These are phyloP conservation scores for Heterochromis multidens DNA, from an alignment of 2,113 vertebrate species.

Conservation along the genomic window DNA sequence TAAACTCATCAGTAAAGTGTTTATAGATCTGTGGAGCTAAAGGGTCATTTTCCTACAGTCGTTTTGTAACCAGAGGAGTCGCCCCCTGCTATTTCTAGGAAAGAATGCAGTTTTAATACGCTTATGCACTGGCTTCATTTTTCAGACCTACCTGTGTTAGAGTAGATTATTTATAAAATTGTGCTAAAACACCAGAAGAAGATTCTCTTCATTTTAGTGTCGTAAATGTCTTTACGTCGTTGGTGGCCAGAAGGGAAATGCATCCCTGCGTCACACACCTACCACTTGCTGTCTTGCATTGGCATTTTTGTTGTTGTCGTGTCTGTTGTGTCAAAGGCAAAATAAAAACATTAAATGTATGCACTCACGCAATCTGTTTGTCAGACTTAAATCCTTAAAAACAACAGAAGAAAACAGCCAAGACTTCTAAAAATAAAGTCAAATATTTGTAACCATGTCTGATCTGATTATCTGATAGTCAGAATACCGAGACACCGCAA, in stretches of 20 bases:
- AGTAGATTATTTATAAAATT: background rate
- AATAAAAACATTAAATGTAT: background rate
- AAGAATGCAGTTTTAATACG: background rate
- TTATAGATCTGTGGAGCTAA: background rate
- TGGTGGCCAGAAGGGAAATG: background rate
- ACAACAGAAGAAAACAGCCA: background rate
- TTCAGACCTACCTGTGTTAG: background rate
- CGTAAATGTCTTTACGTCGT: background rate
- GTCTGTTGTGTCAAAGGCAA: background rate
- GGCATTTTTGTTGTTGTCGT: background rate
- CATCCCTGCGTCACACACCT: background rate
- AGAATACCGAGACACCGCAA: slow-evolving; percentile 33
- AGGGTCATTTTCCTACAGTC: background rate
- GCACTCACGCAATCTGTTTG: background rate
- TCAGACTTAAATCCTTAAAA: background rate
- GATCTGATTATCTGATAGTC: slow-evolving; percentile 21
- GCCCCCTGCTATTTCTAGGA: background rate
- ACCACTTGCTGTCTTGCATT: background rate
- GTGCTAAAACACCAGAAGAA: background rate
- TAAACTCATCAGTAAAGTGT: background rate
- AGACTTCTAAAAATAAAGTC: slow-evolving; percentile 16
- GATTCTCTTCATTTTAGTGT: background rate
- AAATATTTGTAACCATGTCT: slow-evolving; percentile 16
- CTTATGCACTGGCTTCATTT: background rate
- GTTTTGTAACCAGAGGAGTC: background rate